phyloP scores from a whole-genome alignment of 2,113 vertebrate genomes.

The Takifugu bimaculatus region DNA sequence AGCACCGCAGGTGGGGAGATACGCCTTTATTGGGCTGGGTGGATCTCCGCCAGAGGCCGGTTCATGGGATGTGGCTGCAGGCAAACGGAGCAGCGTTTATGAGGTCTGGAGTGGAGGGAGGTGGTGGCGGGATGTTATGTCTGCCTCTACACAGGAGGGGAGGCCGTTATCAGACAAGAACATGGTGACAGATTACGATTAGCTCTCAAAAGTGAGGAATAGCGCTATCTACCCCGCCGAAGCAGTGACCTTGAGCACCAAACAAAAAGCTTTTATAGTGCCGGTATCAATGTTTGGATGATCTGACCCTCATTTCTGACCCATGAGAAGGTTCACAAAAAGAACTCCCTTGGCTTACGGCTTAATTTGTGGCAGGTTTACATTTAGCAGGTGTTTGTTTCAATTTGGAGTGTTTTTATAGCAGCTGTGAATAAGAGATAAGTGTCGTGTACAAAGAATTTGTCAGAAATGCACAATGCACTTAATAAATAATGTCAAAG shows the following conservation, averaged over 20 bases:
- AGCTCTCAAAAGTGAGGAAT: neutral
- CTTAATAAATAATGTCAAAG: neutral
- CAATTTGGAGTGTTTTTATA: too few species aligned
- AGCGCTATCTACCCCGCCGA: neutral
- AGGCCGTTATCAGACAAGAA: slow-evolving; percentile 41
- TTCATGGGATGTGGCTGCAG: slow-evolving; percentile 3
- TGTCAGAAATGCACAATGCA: neutral
- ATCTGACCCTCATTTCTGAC: too few species aligned
- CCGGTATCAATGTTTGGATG: too few species aligned
- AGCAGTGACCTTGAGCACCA: slow-evolving; percentile 14
- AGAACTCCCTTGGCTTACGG: too few species aligned
- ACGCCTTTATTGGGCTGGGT: slow-evolving; percentile 3
- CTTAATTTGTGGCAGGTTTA: neutral
- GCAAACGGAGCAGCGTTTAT: slow-evolving; percentile 30
- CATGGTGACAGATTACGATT: slow-evolving; percentile 32
- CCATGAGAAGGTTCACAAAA: too few species aligned
- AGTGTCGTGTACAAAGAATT: too few species aligned
- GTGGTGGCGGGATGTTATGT: slow-evolving; percentile 10
- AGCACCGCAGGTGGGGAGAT: slow-evolving; percentile 30
- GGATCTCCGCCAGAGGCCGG: slow-evolving; percentile 25
- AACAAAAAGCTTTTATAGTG: neutral
- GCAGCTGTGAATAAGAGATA: too few species aligned
- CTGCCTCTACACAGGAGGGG: slow-evolving; percentile 16
- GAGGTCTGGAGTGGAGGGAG: slow-evolving; percentile 26
- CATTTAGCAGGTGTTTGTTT: neutral